Evolutionary conservation across 2,797 vertebrate genomes (phyloP), one percentile per base, ranked within the genome.

Genomic region (Huso huso): DNA sequence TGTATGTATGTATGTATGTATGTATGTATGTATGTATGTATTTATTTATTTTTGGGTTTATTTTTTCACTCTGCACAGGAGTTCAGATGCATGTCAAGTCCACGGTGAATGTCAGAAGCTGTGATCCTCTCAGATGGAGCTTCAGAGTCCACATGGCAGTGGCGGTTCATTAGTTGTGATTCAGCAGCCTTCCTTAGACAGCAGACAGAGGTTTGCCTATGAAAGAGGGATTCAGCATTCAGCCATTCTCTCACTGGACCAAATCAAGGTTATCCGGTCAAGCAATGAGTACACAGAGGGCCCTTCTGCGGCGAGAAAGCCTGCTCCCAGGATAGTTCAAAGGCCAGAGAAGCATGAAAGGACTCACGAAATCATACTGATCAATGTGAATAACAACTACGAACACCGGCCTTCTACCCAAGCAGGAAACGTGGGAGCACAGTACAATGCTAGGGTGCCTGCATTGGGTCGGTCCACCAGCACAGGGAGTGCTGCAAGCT

Each of bases 281-380:
- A 93, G 86, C 86, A 99, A 98, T 11, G 95, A 98, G 69, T 98
- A 99, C 83, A 96, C 94, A 0, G 94, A 98, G 81, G 94, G 94
- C 61, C 96, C 95, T 1, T 93, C 93, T 0, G 90, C 86, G 77
- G 89, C 80, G 73, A 89, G 86, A 12, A 92, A 89, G 63, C 79
- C 89, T 0, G 89, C 77, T 6, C 91, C 89, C 0, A 89, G 88
- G 71, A 80, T 82, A 53, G 84, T 83, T 0, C 93, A 89, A 1
- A 83, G 93, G 70, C 91, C 90, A 37, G 93, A 95, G 74, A 91
- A 93, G 77, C 93, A 91, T 6, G 96, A 97, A 77, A 90, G 95
- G 76, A 97, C 95, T 86, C 96, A 98, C 13, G 93, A 96, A 85
- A 89, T 95, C 73, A 86, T 98, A 83, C 93, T 92, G 2, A 81